A percentile compares a stretch with the other conserved stretches of the same genome.
Conservation (phyloP, 2,113 vertebrate species). For the Mugil cephalus region DNA sequence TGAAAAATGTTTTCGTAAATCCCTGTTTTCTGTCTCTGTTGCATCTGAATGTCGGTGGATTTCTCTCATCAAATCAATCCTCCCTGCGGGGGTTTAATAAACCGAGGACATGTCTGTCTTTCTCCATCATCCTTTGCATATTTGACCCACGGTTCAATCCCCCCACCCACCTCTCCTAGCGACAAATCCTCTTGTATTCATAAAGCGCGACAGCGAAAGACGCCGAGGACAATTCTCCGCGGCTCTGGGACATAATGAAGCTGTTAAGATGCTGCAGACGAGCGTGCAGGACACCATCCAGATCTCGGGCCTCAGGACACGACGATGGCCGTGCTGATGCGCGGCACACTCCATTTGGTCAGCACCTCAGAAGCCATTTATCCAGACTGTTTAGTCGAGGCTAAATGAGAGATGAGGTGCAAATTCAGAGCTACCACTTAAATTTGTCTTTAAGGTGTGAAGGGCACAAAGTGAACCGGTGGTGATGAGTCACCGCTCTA, state of each 20-base stretch:
- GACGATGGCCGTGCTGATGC: slow-evolving; percentile 44
- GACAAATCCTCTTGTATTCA: slow-evolving; percentile 36
- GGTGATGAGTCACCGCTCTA: no score
- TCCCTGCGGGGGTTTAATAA: slow-evolving; percentile 27
- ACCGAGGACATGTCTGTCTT: slow-evolving; percentile 7
- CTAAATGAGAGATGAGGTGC: background rate
- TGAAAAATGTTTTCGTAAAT: background rate
- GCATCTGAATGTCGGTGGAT: background rate
- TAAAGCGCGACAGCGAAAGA: slow-evolving; percentile 36
- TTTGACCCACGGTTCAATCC: background rate
- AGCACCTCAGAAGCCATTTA: slow-evolving; percentile 56
- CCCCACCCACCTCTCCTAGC: background rate
- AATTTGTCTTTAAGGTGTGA: background rate
- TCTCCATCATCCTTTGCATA: slow-evolving; percentile 17
- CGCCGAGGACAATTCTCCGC: background rate
- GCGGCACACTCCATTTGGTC: slow-evolving; percentile 48
- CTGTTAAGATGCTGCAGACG: slow-evolving; percentile 62
- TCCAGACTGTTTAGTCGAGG: slow-evolving; percentile 23
- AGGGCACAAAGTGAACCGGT: background rate
- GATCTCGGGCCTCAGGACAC: slow-evolving; percentile 51
- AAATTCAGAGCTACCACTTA: background rate
- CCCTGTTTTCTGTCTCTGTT: background rate
- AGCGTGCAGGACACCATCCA: slow-evolving; percentile 40
- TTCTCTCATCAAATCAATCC: background rate
- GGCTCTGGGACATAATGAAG: slow-evolving; percentile 56